phyloP scores from a whole-genome alignment of 2,797 vertebrate species.

The Artibeus lituratus region DNA sequence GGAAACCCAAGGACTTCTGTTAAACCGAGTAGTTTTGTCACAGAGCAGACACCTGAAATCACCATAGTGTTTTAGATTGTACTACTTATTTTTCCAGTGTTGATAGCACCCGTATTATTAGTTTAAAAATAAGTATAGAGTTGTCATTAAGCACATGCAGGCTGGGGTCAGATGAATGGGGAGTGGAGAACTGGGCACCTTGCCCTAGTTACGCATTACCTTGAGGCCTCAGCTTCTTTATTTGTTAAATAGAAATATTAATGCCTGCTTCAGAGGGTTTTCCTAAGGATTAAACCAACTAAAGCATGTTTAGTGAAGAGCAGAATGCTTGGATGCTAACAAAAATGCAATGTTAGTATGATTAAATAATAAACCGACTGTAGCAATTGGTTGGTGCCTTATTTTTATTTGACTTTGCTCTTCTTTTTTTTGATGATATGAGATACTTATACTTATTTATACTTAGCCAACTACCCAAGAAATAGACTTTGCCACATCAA shows the following conservation, averaged over 20 bases:
- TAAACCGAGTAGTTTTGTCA: neutral
- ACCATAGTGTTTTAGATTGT: neutral
- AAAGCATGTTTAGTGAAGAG: neutral
- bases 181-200: neutral
- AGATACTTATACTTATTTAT: constrained; percentile 19
- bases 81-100: neutral
- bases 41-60: neutral
- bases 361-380: neutral
- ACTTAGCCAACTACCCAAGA: neutral
- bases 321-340: neutral
- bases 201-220: neutral
- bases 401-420: neutral
- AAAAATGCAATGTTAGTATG: neutral
- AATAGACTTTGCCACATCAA: neutral
- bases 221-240: neutral
- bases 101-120: neutral
- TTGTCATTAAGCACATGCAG: neutral
- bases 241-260: neutral
- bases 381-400: neutral
- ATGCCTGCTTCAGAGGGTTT: neutral
- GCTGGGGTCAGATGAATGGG: neutral
- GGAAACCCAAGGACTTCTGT: neutral
- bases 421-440: neutral
- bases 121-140: neutral
- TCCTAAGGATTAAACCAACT: neutral